These are phyloP conservation scores for Eubasilissa splendida DNA, from an alignment of 2,888 invertebrate species.

Conservation along the genomic window DNA sequence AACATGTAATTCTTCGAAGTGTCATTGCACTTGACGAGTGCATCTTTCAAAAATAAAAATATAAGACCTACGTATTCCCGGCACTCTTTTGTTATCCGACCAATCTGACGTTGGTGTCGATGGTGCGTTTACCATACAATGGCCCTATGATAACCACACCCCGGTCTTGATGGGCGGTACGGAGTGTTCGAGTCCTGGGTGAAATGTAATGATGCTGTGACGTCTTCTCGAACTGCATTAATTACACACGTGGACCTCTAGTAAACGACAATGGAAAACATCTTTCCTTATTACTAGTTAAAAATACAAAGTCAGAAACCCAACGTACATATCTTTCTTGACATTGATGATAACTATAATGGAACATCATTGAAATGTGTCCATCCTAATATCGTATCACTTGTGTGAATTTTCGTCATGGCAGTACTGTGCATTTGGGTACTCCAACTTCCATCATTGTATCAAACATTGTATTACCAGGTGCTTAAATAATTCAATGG, in stretches of 20 bases:
- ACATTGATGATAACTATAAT: background rate
- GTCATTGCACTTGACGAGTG: too few relatives aligned
- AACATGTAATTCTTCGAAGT: too few relatives aligned
- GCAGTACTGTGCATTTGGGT: too few relatives aligned
- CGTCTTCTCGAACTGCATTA: conserved; percentile 9
- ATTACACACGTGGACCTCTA: conserved; percentile 3
- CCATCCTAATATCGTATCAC: too few relatives aligned
- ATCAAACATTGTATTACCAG: too few relatives aligned
- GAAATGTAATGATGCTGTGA: conserved; percentile 13
- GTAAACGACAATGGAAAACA: background rate
- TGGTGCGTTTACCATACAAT: conserved; percentile 54
- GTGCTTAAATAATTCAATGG: too few relatives aligned
- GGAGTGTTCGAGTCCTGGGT: conserved; percentile 23
- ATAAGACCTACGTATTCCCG: background rate
- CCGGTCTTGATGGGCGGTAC: conserved; percentile 18
- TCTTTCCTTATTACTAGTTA: too few relatives aligned
- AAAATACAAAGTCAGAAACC: too few relatives aligned
- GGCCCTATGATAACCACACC: conserved; percentile 40
- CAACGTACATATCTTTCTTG: too few relatives aligned
- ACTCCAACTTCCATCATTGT: too few relatives aligned
- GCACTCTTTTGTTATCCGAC: conserved; percentile 25
- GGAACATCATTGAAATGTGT: too few relatives aligned
- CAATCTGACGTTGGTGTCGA: conserved; percentile 22
- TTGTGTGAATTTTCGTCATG: too few relatives aligned
- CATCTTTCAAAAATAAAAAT: conserved; percentile 1